A percentile compares a stretch with the other conserved stretches of the same genome.
phyloP scores from a whole-genome alignment of 2,113 vertebrate genomes.

The Vanacampus margaritifer region DNA sequence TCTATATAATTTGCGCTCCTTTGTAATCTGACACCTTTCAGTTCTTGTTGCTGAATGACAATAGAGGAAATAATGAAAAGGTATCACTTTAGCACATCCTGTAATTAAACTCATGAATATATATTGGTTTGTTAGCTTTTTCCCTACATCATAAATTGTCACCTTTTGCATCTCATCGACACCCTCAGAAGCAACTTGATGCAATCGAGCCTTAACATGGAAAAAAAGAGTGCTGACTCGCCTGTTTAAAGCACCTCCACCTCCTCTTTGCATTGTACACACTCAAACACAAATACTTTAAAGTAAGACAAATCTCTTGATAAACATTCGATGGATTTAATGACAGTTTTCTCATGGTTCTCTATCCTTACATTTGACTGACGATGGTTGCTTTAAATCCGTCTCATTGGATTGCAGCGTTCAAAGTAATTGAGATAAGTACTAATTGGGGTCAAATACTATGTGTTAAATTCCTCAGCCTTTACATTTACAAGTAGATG shows the following conservation, averaged over 20 bases:
- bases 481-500: constrained; percentile 47
- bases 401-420: constrained; percentile 38
- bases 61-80: constrained; percentile 51
- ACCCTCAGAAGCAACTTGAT: constrained; percentile 50
- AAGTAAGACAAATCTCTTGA: constrained; percentile 34
- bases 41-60: constrained; percentile 32
- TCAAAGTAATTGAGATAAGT: constrained; percentile 47
- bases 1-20: constrained; percentile 51
- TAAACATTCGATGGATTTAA: constrained; percentile 42
- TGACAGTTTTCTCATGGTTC: constrained; percentile 40
- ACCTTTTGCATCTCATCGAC: constrained; percentile 70
- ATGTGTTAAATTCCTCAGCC: constrained; percentile 48
- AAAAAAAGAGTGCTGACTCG: constrained; percentile 52
- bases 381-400: constrained; percentile 61
- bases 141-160: constrained; percentile 60
- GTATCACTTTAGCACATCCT: constrained; percentile 60
- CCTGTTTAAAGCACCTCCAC: constrained; percentile 27
- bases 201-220: constrained; percentile 49
- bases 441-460: constrained; percentile 64
- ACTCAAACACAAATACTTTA: constrained; percentile 4
- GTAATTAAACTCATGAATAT: constrained; percentile 76
- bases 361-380: constrained; percentile 41
- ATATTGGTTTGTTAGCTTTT: constrained; percentile 66
- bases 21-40: constrained; percentile 55
- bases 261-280: constrained; percentile 25